Conservation (phyloP, 2,797 vertebrate species). For the Caiman crocodilus region DNA sequence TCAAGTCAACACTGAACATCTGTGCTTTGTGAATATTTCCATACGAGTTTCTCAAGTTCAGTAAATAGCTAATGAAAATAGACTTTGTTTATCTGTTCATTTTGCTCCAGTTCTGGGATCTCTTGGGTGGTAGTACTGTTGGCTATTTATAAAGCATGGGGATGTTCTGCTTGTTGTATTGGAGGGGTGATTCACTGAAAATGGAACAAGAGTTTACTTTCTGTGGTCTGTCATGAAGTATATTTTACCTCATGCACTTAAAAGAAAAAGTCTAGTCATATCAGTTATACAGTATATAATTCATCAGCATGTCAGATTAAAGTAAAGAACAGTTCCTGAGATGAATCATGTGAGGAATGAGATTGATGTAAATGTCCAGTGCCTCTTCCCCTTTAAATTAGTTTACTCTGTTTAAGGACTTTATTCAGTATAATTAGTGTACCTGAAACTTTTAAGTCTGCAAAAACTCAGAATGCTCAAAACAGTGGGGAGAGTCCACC, state of each 20-base stretch:
- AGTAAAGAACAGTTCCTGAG: background rate
- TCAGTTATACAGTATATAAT: constrained; percentile 16
- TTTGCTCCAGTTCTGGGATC: constrained; percentile 24
- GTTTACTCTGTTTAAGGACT: background rate
- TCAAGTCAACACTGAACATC: constrained; percentile 6
- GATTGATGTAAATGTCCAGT: background rate
- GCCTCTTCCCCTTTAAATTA: background rate
- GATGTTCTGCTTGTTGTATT: constrained; percentile 54
- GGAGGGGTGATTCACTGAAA: constrained; percentile 53
- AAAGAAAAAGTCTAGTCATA: constrained; percentile 69
- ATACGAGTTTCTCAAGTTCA: background rate
- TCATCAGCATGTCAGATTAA: background rate
- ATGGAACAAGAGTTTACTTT: constrained; percentile 54
- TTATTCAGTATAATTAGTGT: background rate
- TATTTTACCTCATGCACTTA: constrained; percentile 60
- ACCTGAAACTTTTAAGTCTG: background rate
- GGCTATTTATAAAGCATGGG: constrained; percentile 43
- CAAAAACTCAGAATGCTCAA: background rate
- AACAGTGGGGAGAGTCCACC: background rate
- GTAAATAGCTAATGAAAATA: background rate
- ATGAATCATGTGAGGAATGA: background rate
- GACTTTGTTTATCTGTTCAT: constrained; percentile 25
- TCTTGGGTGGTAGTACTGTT: constrained; percentile 41
- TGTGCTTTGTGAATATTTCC: background rate
- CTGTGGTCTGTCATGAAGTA: constrained; percentile 43